Conservation (phyloP, 2,888 invertebrate genomes). For the Andrena haemorrhoa region DNA sequence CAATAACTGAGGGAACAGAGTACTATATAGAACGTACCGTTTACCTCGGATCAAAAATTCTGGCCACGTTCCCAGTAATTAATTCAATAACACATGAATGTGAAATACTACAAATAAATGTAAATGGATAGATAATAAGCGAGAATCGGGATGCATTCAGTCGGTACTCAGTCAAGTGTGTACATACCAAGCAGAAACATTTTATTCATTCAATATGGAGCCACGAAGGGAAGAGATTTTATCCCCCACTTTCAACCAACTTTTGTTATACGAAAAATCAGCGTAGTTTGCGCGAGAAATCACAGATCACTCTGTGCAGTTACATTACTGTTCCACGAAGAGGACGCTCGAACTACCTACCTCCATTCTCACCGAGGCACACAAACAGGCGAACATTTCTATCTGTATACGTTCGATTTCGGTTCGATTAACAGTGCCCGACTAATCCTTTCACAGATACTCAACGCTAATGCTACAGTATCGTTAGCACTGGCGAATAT, state of each 20-base stretch:
- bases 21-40: no score
- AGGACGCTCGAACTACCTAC: slow-evolving; percentile 74
- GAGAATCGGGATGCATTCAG: no score
- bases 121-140: no score
- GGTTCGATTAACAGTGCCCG: slow-evolving; percentile 33
- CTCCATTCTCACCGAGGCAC: slow-evolving; percentile 82
- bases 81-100: no score
- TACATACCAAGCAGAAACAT: no score
- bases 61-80: no score
- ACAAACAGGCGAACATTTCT: slow-evolving; percentile 82
- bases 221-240: background rate
- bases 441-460: slow-evolving; percentile 53
- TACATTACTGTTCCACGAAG: background rate
- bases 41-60: no score
- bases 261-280: background rate
- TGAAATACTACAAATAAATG: no score
- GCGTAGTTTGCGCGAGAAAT: no score
- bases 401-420: slow-evolving; percentile 43
- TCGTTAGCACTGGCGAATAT: slow-evolving; percentile 73
- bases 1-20: no score
- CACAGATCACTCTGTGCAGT: background rate
- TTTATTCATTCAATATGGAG: background rate
- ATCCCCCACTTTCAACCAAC: background rate
- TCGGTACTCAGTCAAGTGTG: no score
- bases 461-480: slow-evolving; percentile 71